Conservation (phyloP, 1,140 invertebrate species). For the Thrips palmi region DNA sequence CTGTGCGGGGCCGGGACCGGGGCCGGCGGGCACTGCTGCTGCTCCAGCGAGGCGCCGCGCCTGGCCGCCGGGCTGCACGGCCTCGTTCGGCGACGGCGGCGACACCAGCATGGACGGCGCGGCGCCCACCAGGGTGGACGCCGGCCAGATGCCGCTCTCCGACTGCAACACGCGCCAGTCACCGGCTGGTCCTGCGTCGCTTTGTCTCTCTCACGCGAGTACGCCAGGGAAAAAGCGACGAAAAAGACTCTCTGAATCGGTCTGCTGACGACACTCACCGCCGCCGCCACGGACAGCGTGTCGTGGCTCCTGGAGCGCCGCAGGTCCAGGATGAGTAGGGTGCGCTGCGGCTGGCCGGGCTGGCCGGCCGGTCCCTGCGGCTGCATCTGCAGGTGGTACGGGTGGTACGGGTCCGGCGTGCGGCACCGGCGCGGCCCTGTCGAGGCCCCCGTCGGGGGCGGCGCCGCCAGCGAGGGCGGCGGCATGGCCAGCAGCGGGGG, state of each 20-base stretch:
- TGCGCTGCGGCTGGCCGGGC: slow-evolving; percentile 19
- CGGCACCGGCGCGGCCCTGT: slow-evolving; percentile 11
- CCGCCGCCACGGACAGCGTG: slow-evolving; percentile 10
- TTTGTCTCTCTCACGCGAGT: slow-evolving; percentile 9
- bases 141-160: too few relatives aligned
- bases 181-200: slow-evolving; percentile 15
- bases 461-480: slow-evolving; percentile 31
- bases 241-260: neutral
- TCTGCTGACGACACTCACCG: slow-evolving; percentile 10
- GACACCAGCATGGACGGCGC: too few relatives aligned
- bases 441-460: neutral
- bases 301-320: slow-evolving; percentile 18
- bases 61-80: too few relatives aligned
- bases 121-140: too few relatives aligned
- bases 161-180: too few relatives aligned
- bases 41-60: too few relatives aligned
- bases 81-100: too few relatives aligned
- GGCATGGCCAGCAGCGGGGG: slow-evolving; percentile 51
- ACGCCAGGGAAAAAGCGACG: neutral
- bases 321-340: slow-evolving; percentile 26
- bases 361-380: slow-evolving; percentile 11
- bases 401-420: slow-evolving; percentile 22
- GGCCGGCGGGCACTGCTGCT: too few relatives aligned
- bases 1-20: too few relatives aligned
- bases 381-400: slow-evolving; percentile 9